Conservation (phyloP, 2,888 invertebrate genomes). For the Thumatha senex region DNA sequence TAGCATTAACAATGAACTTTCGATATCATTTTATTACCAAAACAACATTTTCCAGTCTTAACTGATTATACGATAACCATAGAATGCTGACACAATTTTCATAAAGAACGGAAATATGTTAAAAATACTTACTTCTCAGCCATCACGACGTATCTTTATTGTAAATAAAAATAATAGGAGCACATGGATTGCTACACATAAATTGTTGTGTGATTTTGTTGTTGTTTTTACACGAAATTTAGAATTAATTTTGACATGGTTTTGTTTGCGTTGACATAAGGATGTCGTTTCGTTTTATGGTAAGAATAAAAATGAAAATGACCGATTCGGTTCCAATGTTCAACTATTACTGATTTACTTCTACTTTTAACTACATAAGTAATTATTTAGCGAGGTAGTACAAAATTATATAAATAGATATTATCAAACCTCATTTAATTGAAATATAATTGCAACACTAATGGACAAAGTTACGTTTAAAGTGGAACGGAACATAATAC, state of each 20-base stretch:
- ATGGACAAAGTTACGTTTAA: too few species aligned
- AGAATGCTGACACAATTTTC: constrained; percentile 49
- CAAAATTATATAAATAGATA: too few species aligned
- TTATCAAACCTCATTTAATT: too few species aligned
- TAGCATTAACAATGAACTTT: constrained; percentile 1
- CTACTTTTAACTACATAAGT: too few species aligned
- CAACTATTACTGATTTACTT: too few species aligned
- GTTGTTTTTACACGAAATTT: constrained; percentile 76
- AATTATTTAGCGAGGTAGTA: too few species aligned
- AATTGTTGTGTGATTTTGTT: constrained; percentile 60
- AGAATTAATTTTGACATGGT: constrained; percentile 77
- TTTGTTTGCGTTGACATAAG: constrained; percentile 81
- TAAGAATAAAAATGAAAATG: constrained; percentile 8
- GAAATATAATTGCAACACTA: too few species aligned
- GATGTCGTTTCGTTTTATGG: constrained; percentile 37
- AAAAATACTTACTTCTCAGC: constrained; percentile 72
- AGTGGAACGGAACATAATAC: too few species aligned
- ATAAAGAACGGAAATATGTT: constrained; percentile 25
- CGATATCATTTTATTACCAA: constrained; percentile 18
- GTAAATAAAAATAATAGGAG: constrained; percentile 51
- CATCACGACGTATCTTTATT: constrained; percentile 59
- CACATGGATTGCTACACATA: constrained; percentile 67
- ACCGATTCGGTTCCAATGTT: too few species aligned
- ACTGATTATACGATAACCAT: constrained; percentile 53
- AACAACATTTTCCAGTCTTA: constrained; percentile 35